Evolutionary conservation across 2,888 invertebrate genomes (phyloP).

Genomic region (Mesoligia furuncula): DNA sequence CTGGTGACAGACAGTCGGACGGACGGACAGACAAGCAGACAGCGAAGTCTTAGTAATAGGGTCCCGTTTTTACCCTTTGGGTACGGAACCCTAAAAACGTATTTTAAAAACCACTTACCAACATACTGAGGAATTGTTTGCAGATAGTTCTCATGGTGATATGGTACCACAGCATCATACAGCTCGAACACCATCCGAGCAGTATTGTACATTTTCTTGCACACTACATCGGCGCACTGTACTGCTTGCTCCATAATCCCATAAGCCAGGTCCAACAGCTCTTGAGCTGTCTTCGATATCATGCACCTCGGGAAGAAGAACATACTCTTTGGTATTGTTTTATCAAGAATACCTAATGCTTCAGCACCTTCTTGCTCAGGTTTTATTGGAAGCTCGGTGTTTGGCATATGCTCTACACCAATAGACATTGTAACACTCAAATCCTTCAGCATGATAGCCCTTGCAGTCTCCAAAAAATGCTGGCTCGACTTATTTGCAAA

Average conservation of each 20-base stretch:
- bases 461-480: slow-evolving; percentile 92
- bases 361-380: slow-evolving; percentile 72
- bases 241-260: slow-evolving; percentile 92
- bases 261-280: slow-evolving; percentile 92
- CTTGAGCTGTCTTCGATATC: slow-evolving; percentile 91
- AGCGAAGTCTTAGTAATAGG: too few relatives aligned
- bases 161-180: slow-evolving; percentile 94
- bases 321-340: slow-evolving; percentile 84
- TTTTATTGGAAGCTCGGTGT: slow-evolving; percentile 41
- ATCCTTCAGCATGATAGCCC: slow-evolving; percentile 94
- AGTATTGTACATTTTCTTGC: slow-evolving; percentile 92
- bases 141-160: slow-evolving; percentile 94
- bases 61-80: too few relatives aligned
- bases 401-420: slow-evolving; percentile 86
- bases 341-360: slow-evolving; percentile 82
- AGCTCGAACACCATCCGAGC: slow-evolving; percentile 94
- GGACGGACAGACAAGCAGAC: too few relatives aligned
- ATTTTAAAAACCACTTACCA: slow-evolving; percentile 86
- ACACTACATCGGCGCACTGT: slow-evolving; percentile 91
- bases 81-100: too few relatives aligned
- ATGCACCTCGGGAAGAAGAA: slow-evolving; percentile 90
- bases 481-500: slow-evolving; percentile 95
- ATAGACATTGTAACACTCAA: slow-evolving; percentile 93
- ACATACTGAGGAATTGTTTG: slow-evolving; percentile 96
- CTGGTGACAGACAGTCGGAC: too few relatives aligned